These are phyloP conservation scores for Diabrotica balteata DNA, from an alignment of 2,888 invertebrate genomes.

Conservation along the genomic window DNA sequence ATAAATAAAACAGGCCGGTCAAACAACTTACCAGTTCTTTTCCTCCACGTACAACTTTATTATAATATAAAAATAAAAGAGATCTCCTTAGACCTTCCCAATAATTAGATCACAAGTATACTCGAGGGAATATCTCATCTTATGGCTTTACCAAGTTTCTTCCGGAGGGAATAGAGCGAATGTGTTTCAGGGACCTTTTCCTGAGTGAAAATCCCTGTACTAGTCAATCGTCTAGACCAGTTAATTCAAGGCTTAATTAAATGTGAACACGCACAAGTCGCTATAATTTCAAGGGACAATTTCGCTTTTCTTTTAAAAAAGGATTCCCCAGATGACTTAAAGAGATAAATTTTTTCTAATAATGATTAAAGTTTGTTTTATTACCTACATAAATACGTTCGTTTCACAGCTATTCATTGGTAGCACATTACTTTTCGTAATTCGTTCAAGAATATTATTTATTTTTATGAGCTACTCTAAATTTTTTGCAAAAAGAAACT, in stretches of 20 bases:
- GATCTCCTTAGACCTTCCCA: constrained; percentile 7
- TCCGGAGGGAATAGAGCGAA: constrained; percentile 27
- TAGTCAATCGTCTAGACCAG: constrained; percentile 33
- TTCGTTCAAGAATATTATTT: no score
- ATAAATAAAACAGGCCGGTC: no score
- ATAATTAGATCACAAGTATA: constrained; percentile 24
- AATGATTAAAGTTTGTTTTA: background rate
- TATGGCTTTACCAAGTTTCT: constrained; percentile 20
- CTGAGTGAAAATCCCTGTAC: constrained; percentile 34
- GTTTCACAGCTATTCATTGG: no score
- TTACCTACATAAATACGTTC: background rate
- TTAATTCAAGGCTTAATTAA: constrained; percentile 28
- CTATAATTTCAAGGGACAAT: background rate
- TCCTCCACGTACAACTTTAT: no score
- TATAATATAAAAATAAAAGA: background rate
- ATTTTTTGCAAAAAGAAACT: no score
- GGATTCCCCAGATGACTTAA: no score
- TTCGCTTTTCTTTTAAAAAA: background rate
- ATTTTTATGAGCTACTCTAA: no score
- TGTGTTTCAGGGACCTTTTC: constrained; percentile 28
- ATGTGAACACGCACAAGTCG: constrained; percentile 10
- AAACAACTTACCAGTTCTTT: no score
- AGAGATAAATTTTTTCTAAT: no score
- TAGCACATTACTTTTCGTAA: no score
- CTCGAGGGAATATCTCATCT: constrained; percentile 28